phyloP scores from a whole-genome alignment of 2,888 invertebrate species.

The Liopterus haemorrhoidalis region DNA sequence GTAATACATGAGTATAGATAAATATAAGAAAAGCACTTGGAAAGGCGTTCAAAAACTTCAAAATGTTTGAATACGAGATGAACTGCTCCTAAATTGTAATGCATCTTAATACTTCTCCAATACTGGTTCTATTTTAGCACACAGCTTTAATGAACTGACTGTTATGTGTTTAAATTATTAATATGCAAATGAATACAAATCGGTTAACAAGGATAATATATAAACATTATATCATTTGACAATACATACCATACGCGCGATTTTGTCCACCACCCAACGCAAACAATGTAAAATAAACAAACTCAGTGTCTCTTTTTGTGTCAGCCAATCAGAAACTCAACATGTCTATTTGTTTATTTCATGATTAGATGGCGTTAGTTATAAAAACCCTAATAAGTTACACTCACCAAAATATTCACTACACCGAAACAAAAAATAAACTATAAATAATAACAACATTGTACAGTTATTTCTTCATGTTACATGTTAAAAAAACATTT shows the following conservation, averaged over 20 bases:
- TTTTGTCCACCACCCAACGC: conserved; percentile 47
- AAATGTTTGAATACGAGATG: too few relatives aligned
- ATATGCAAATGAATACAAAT: conserved; percentile 6
- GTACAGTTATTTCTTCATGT: too few relatives aligned
- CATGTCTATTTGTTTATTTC: conserved; percentile 6
- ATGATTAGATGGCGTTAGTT: too few relatives aligned
- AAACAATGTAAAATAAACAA: conserved; percentile 47
- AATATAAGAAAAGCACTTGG: too few relatives aligned
- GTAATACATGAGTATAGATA: too few relatives aligned
- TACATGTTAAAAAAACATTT: too few relatives aligned
- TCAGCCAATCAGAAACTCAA: conserved; percentile 31
- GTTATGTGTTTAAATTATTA: too few relatives aligned
- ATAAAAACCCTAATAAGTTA: too few relatives aligned
- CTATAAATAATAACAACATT: too few relatives aligned
- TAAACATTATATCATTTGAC: conserved; percentile 33
- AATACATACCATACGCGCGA: conserved; percentile 48
- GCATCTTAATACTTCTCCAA: conserved; percentile 42
- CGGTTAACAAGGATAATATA: conserved; percentile 13
- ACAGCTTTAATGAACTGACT: conserved; percentile 44
- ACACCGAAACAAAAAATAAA: too few relatives aligned
- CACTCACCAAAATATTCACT: too few relatives aligned
- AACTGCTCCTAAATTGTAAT: neutral
- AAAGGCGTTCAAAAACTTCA: too few relatives aligned
- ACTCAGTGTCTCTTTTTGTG: conserved; percentile 46
- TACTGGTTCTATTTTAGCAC: conserved; percentile 44